Percentiles rank a stretch among this genome's conserved stretches.
Conservation (phyloP, 1,140 invertebrate species). For the Eubasilissa regina region DNA sequence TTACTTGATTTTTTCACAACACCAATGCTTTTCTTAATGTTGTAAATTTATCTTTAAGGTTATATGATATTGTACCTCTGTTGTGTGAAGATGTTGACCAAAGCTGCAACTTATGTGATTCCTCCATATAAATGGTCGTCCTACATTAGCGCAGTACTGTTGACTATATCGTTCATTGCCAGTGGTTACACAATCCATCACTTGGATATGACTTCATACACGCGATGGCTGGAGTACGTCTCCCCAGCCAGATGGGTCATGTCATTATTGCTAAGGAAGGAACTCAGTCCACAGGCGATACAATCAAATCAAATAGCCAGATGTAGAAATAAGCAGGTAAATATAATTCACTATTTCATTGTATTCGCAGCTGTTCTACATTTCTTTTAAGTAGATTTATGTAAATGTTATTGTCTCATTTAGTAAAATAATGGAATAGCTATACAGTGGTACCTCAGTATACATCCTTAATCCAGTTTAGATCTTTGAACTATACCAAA, state of each 20-base stretch:
- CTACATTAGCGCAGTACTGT: slow-evolving; percentile 75
- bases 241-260: slow-evolving; percentile 86
- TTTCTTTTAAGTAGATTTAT: too few relatives aligned
- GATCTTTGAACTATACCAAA: too few relatives aligned
- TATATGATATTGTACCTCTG: slow-evolving; percentile 86
- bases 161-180: slow-evolving; percentile 77
- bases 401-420: too few relatives aligned
- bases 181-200: slow-evolving; percentile 83
- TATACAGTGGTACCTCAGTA: too few relatives aligned
- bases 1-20: too few relatives aligned
- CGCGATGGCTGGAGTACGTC: slow-evolving; percentile 78
- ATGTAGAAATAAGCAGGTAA: slow-evolving; percentile 80
- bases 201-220: slow-evolving; percentile 79
- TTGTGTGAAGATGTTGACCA: slow-evolving; percentile 80
- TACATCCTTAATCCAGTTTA: too few relatives aligned
- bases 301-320: slow-evolving; percentile 69
- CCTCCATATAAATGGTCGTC: slow-evolving; percentile 75
- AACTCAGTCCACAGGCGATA: slow-evolving; percentile 78
- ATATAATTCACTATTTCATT: slow-evolving; percentile 55
- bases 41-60: slow-evolving; percentile 68
- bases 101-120: slow-evolving; percentile 78
- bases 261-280: slow-evolving; percentile 77
- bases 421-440: too few relatives aligned
- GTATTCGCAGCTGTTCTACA: background rate
- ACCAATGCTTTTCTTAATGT: background rate